Evolutionary conservation across 2,888 invertebrate species (phyloP).

Genomic region (Crossocerus cetratus): DNA sequence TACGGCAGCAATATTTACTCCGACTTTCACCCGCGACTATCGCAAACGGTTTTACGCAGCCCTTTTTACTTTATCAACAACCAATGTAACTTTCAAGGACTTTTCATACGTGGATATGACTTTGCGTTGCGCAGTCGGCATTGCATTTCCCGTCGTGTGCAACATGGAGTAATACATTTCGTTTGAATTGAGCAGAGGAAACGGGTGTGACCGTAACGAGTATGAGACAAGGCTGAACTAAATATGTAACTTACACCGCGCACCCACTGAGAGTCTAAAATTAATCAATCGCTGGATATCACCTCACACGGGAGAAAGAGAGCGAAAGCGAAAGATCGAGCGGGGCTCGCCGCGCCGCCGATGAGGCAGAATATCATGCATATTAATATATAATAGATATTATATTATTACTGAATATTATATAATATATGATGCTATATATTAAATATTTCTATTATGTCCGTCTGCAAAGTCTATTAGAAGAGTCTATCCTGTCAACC

Average conservation of each 20-base stretch:
- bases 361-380: conserved; percentile 63
- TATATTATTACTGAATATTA: conserved; percentile 68
- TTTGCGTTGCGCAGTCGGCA: no score
- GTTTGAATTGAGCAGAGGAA: neutral
- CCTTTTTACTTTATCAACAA: no score
- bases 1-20: no score
- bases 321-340: conserved; percentile 56
- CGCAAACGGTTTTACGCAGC: no score
- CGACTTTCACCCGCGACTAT: no score
- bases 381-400: conserved; percentile 65
- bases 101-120: no score
- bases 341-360: conserved; percentile 26
- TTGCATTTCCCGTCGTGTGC: no score
- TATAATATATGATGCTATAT: conserved; percentile 66
- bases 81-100: no score
- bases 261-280: conserved; percentile 32
- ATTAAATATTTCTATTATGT: conserved; percentile 76
- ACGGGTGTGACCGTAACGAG: neutral
- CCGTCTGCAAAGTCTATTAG: conserved; percentile 77
- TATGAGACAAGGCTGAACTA: conserved; percentile 46
- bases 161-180: no score
- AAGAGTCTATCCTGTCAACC: conserved; percentile 72
- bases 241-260: conserved; percentile 30
- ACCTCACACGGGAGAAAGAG: conserved; percentile 43
- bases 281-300: conserved; percentile 44